phyloP scores from a whole-genome alignment of 1,140 invertebrate species.

The Drosophila ohnishii region DNA sequence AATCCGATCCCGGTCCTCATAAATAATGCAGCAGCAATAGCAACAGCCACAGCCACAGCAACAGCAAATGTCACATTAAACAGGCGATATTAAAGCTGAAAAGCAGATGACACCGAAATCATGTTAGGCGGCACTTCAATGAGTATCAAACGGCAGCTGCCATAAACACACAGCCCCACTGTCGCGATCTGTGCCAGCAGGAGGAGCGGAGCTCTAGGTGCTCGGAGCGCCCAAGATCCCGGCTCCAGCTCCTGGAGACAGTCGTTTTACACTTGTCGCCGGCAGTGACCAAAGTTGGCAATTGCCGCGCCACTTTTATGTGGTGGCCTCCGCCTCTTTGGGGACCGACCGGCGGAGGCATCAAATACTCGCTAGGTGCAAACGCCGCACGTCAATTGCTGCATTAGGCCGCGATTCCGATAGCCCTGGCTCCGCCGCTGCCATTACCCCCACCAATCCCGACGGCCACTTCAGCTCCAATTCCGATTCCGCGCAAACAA shows the following conservation, averaged over 20 bases:
- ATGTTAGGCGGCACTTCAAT: constrained; percentile 81
- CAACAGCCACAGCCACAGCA: constrained; percentile 27
- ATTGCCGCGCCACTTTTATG: constrained; percentile 81
- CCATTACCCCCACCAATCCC: constrained; percentile 21
- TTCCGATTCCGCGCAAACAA: constrained; percentile 60
- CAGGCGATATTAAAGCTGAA: constrained; percentile 80
- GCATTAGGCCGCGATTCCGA: constrained; percentile 63
- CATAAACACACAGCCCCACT: constrained; percentile 77
- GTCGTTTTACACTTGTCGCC: constrained; percentile 81
- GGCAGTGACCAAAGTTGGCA: constrained; percentile 81
- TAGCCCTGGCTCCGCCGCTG: background rate
- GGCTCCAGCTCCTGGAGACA: constrained; percentile 50
- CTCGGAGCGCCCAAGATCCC: constrained; percentile 10
- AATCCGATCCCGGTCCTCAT: constrained; percentile 55
- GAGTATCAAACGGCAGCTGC: constrained; percentile 81
- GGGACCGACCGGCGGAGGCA: constrained; percentile 64
- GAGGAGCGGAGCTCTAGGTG: constrained; percentile 10
- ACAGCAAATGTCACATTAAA: constrained; percentile 78
- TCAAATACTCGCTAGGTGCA: constrained; percentile 75
- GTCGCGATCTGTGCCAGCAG: constrained; percentile 46
- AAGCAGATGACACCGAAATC: constrained; percentile 82
- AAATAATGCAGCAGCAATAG: constrained; percentile 68
- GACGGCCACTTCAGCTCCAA: constrained; percentile 29
- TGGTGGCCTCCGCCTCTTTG: constrained; percentile 68
- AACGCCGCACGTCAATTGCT: constrained; percentile 80